Conservation (phyloP, 2,113 vertebrate genomes). For the Diadophis punctatus region DNA sequence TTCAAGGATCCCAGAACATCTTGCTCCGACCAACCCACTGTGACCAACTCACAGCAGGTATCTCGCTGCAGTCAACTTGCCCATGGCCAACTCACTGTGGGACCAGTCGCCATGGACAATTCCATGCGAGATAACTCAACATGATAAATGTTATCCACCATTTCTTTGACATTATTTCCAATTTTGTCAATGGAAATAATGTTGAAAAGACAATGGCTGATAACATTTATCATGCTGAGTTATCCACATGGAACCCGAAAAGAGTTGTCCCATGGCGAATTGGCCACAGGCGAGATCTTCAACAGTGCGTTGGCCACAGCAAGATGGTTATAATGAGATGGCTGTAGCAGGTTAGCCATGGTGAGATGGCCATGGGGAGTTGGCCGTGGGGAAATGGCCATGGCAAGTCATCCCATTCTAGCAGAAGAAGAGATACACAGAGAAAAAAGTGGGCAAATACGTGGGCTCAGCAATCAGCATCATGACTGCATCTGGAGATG, state of each 20-base stretch:
- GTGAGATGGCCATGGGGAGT: too few species aligned
- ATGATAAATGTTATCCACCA: neutral
- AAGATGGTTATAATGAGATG: too few species aligned
- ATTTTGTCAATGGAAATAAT: neutral
- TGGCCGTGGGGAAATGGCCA: too few species aligned
- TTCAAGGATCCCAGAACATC: neutral
- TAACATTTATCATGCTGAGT: neutral
- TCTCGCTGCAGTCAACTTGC: neutral
- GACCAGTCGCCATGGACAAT: neutral
- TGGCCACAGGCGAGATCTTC: neutral
- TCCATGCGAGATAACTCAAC: neutral
- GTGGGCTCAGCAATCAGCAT: neutral
- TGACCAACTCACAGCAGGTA: neutral
- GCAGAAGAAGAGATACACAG: neutral
- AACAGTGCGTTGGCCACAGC: too few species aligned
- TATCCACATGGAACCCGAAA: neutral
- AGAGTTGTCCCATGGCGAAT: neutral
- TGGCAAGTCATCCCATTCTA: neutral
- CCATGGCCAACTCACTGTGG: neutral
- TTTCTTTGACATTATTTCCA: neutral
- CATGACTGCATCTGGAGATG: neutral
- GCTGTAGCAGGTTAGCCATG: too few species aligned
- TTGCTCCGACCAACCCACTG: neutral
- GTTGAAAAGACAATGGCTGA: neutral
- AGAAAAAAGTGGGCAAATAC: neutral